Base-by-base conservation (phyloP, 2,888 invertebrate species). In the Cylindroiulus punctatus region DNA sequence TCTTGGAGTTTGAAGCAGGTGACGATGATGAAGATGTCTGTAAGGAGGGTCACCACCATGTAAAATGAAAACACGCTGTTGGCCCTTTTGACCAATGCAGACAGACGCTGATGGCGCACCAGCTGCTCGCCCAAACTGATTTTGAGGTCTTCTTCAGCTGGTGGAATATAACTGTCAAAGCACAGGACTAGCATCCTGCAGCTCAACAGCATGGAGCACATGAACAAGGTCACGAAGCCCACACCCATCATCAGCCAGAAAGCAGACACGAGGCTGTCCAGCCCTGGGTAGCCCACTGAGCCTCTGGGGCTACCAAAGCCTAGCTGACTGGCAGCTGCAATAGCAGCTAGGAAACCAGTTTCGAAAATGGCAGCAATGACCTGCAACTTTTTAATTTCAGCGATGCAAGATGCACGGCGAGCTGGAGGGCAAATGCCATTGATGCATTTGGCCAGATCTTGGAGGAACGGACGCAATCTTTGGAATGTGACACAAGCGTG, bases 101-200 rank as follows among this genome's bases (percentile, higher is more conserved):
- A 65, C 8, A 65, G 8, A 65, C 26, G 10, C 26, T 65, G 65
- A 26, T 65, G 65, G 22, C 65, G 7, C 26, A 1, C 26, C 8
- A 26, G 22, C 4, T 65, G 65, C 65, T 65, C 26, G 65, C 22
- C 65, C 19, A 65, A 10, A 26, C 7, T 65, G 26, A 65, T 65
- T 8, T 65, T 65, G 22, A 19, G 8, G 22, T 1, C 7, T 22
- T 65, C 10, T 65, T 65, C 65, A 26, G 65, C 12, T 26, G 17
- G 65, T 7, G 65, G 65, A 65, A 65, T 65, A n/a, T 65, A 65
- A 26, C 65, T 26, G 10, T 65, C 65, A 65, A 65, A 65, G 19
- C 65, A 65, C 26, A 65, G 22, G 4, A 26, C 65, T 26, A 65
- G 8, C 4, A 65, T 65, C 65, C 19, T 65, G 65, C 65, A 65